Evolutionary conservation across 2,113 vertebrate genomes (phyloP).

Genomic region (Eulemur macaco): DNA sequence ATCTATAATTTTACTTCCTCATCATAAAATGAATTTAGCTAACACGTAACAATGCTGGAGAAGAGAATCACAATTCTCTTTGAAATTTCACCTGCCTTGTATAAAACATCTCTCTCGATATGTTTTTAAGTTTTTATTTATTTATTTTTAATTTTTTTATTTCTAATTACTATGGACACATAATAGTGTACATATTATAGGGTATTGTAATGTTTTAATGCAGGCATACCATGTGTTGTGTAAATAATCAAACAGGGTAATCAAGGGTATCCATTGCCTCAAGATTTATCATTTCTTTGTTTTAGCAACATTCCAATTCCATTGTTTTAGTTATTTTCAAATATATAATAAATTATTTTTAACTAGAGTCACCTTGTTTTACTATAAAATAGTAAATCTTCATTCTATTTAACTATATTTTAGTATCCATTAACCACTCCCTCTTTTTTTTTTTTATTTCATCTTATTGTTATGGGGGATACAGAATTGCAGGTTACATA

Average conservation of each 20-base stretch:
- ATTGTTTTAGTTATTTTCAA: neutral
- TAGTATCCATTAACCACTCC: neutral
- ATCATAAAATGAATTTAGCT: neutral
- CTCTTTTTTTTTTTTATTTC: neutral
- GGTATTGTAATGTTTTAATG: neutral
- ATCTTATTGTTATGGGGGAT: no score
- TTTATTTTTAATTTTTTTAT: neutral
- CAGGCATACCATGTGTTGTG: neutral
- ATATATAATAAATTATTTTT: neutral
- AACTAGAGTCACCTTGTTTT: neutral
- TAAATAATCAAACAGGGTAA: neutral
- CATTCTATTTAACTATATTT: neutral
- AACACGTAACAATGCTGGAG: neutral
- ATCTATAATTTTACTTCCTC: neutral
- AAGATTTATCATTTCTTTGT: neutral
- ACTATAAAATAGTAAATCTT: neutral
- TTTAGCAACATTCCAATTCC: neutral
- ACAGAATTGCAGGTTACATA: no score
- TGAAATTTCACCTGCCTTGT: neutral
- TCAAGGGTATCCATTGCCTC: neutral
- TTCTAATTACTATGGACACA: neutral
- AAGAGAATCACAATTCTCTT: neutral
- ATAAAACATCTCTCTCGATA: neutral
- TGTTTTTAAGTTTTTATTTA: neutral
- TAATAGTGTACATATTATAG: neutral